phyloP scores from a whole-genome alignment of 1,140 invertebrate species.

The Caenorhabditis tropicalis region DNA sequence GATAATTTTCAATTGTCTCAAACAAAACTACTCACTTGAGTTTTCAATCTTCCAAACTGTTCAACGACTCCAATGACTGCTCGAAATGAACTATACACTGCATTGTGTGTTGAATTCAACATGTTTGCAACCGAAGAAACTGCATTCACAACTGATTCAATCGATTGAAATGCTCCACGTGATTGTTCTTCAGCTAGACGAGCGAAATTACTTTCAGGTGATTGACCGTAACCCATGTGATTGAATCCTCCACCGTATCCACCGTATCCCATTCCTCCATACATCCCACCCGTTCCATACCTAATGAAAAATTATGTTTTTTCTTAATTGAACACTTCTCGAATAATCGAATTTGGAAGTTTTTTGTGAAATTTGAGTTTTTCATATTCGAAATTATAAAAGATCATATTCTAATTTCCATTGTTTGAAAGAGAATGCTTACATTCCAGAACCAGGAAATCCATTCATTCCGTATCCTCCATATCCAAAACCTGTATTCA shows the following conservation, averaged over 20 bases:
- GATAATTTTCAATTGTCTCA: constrained; percentile 79
- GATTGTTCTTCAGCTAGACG: constrained; percentile 80
- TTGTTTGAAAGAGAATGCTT: background rate
- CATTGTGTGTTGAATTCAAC: constrained; percentile 92
- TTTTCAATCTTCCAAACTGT: constrained; percentile 84
- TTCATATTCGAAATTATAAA: too few species aligned
- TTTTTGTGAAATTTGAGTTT: background rate
- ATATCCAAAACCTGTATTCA: constrained; percentile 3
- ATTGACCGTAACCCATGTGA: constrained; percentile 66
- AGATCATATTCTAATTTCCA: too few species aligned
- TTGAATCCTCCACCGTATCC: constrained; percentile 36
- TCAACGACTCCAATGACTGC: constrained; percentile 93
- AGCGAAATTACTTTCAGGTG: constrained; percentile 70
- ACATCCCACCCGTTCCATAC: constrained; percentile 31
- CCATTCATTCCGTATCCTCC: constrained; percentile 22
- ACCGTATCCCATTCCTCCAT: constrained; percentile 38
- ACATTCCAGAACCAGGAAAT: constrained; percentile 12
- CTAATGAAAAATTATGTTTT: background rate
- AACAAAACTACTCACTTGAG: constrained; percentile 83
- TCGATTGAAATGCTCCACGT: constrained; percentile 87
- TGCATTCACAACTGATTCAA: constrained; percentile 88
- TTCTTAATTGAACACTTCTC: too few species aligned
- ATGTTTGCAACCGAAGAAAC: constrained; percentile 92
- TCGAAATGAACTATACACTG: constrained; percentile 90
- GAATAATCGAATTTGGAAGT: too few species aligned